Conservation (phyloP, 2,797 vertebrate genomes). For the Rhincodon typus region DNA sequence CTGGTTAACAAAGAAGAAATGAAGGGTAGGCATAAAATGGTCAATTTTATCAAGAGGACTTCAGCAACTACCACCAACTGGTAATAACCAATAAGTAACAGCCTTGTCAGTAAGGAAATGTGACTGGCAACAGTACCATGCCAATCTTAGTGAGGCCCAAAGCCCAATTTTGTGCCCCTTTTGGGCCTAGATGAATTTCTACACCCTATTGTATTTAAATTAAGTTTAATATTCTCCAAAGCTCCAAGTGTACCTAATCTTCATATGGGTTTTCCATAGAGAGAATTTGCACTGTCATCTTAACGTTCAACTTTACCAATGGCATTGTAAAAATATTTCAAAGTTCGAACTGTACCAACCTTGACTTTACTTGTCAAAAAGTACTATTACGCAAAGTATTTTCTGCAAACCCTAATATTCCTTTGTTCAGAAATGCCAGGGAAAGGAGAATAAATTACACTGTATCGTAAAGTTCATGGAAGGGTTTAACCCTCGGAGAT, state of each 20-base stretch:
- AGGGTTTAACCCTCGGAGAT: background rate
- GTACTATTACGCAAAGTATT: background rate
- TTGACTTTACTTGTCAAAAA: background rate
- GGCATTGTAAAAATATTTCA: background rate
- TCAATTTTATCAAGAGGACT: too few species aligned
- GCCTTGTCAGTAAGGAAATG: too few species aligned
- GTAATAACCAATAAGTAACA: too few species aligned
- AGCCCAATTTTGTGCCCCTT: background rate
- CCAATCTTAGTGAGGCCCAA: background rate
- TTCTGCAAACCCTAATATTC: background rate
- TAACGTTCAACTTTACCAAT: background rate
- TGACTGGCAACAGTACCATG: too few species aligned
- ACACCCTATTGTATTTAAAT: background rate
- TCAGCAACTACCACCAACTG: too few species aligned
- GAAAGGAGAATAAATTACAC: background rate
- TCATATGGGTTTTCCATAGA: background rate
- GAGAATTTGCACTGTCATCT: background rate
- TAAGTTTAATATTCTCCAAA: background rate
- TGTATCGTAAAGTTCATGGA: background rate
- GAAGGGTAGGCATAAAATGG: too few species aligned
- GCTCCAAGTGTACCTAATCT: background rate
- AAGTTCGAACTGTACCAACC: background rate
- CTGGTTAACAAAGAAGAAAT: too few species aligned
- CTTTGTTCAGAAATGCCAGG: background rate
- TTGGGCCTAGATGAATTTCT: background rate